phyloP scores from a whole-genome alignment of 2,113 vertebrate genomes.

The Raja brachyura region DNA sequence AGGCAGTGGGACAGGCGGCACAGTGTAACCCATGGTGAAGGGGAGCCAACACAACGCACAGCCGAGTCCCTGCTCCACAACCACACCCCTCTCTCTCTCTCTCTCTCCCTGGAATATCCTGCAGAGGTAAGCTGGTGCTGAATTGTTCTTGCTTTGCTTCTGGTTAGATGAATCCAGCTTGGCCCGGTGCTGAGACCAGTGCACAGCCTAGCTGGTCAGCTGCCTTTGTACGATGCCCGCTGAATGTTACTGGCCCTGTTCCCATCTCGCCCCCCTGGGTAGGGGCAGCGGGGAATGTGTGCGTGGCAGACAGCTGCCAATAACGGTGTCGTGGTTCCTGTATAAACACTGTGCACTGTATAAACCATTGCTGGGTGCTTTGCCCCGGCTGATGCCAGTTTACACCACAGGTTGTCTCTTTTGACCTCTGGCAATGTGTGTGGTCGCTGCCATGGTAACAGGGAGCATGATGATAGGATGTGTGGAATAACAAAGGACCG shows the following conservation, averaged over 20 bases:
- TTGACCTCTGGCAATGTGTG: neutral
- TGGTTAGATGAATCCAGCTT: neutral
- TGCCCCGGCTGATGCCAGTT: neutral
- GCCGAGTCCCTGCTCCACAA: neutral
- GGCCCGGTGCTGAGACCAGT: neutral
- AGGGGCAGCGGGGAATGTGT: neutral
- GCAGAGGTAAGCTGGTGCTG: neutral
- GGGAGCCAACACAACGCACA: too few species aligned
- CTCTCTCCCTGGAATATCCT: neutral
- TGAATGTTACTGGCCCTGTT: neutral
- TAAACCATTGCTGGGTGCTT: neutral
- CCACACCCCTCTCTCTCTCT: neutral
- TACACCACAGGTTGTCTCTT: neutral
- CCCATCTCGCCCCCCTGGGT: accelerated
- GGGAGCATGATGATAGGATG: neutral
- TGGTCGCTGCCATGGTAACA: too few species aligned
- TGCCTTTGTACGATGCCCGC: too few species aligned
- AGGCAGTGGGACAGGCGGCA: too few species aligned
- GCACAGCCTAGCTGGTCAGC: too few species aligned
- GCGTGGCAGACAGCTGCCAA: accelerated
- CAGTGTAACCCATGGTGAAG: neutral
- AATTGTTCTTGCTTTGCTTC: neutral
- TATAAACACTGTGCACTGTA: neutral
- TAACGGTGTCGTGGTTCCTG: neutral
- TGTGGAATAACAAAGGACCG: too few species aligned